Evolutionary conservation across 2,888 invertebrate species (phyloP).

Genomic region (Cyclophora albipunctata): DNA sequence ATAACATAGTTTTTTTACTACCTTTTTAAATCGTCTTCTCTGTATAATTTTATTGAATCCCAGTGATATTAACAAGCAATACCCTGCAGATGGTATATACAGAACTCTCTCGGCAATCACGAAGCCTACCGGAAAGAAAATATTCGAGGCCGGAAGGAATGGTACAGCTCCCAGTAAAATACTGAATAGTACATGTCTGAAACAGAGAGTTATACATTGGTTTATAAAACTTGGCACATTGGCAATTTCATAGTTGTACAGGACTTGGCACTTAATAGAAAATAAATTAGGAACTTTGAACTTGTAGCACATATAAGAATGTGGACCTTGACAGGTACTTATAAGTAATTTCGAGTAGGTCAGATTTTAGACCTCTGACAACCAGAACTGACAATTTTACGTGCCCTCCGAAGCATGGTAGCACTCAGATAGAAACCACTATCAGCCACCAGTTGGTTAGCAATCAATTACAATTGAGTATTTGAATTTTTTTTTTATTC

Average conservation of each 20-base stretch:
- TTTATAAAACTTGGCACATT: too few relatives aligned
- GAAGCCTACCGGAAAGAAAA: slow-evolving; percentile 91
- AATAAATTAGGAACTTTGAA: too few relatives aligned
- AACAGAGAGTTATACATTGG: slow-evolving; percentile 26
- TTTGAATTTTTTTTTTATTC: too few relatives aligned
- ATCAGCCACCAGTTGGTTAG: too few relatives aligned
- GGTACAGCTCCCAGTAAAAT: slow-evolving; percentile 80
- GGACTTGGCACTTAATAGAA: too few relatives aligned
- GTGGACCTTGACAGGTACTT: neutral
- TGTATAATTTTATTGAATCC: slow-evolving; percentile 64
- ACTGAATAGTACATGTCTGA: slow-evolving; percentile 73
- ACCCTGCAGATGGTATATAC: slow-evolving; percentile 88
- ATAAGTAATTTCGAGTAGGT: neutral
- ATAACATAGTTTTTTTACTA: slow-evolving; percentile 11
- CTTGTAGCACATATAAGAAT: too few relatives aligned
- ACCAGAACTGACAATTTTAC: too few relatives aligned
- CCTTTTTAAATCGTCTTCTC: slow-evolving; percentile 26
- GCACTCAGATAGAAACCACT: too few relatives aligned
- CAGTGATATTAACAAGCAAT: slow-evolving; percentile 80
- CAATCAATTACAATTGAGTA: too few relatives aligned
- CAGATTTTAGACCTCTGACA: neutral
- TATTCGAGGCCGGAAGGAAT: slow-evolving; percentile 89
- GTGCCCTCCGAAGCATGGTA: too few relatives aligned
- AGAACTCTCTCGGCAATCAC: slow-evolving; percentile 91
- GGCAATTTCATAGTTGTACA: too few relatives aligned